These are phyloP conservation scores for Ceratina japonica DNA, from an alignment of 1,140 invertebrate genomes.

Conservation along the genomic window DNA sequence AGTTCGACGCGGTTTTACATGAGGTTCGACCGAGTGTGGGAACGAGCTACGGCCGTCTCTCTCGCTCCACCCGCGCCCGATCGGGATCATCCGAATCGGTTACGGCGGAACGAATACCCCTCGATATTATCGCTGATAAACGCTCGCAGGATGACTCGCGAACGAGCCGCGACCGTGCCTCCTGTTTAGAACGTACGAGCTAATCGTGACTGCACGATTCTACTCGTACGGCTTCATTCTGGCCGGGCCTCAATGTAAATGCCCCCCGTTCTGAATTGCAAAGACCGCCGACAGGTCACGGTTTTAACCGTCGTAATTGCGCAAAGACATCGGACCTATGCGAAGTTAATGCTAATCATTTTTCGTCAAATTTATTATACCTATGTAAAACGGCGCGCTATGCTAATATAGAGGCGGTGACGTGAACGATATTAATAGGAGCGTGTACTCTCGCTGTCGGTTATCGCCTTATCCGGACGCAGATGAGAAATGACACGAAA, in stretches of 20 bases:
- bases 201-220: conserved; percentile 4
- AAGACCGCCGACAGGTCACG: conserved; percentile 15
- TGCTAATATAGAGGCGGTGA: neutral
- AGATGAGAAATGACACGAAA: no score
- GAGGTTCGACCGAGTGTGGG: conserved; percentile 68
- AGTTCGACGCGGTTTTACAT: conserved; percentile 69
- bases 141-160: conserved; percentile 18
- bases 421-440: no score
- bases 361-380: no score
- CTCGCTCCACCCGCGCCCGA: conserved; percentile 30
- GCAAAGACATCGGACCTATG: neutral
- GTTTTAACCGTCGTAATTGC: neutral
- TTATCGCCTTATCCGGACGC: no score
- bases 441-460: no score
- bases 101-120: neutral
- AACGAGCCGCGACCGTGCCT: neutral
- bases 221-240: conserved; percentile 18
- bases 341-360: neutral
- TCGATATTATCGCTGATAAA: conserved; percentile 22
- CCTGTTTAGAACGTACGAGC: conserved; percentile 18
- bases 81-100: conserved; percentile 16
- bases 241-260: neutral
- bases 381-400: no score
- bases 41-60: conserved; percentile 54
- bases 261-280: conserved; percentile 45